Evolutionary conservation across 2,888 invertebrate species (phyloP).

Genomic region (Bhutanitis thaidina): DNA sequence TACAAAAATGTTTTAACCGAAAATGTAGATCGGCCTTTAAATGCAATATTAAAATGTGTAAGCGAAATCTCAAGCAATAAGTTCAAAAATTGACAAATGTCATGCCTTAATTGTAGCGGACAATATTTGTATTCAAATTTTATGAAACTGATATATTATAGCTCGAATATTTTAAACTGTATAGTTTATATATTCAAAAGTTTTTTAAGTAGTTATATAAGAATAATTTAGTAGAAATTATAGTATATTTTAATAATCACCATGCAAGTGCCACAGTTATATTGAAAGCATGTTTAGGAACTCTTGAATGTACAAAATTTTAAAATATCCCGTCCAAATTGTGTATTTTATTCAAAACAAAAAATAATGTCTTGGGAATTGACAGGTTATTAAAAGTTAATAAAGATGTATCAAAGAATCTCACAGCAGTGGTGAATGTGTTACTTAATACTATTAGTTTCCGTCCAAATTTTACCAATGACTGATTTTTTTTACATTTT

Average conservation of each 20-base stretch:
- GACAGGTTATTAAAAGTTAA: background rate
- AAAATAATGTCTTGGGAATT: background rate
- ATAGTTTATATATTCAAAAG: background rate
- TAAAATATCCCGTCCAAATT: slow-evolving; percentile 44
- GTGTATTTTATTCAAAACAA: background rate
- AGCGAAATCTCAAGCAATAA: slow-evolving; percentile 21
- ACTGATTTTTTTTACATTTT: slow-evolving; percentile 61
- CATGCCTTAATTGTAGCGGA: slow-evolving; percentile 53
- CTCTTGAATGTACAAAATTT: slow-evolving; percentile 37
- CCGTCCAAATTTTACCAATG: slow-evolving; percentile 75
- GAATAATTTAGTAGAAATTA: background rate
- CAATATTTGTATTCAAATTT: slow-evolving; percentile 29
- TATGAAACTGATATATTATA: background rate
- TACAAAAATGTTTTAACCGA: background rate
- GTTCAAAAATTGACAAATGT: slow-evolving; percentile 34
- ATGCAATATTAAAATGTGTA: background rate
- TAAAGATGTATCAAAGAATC: slow-evolving; percentile 38
- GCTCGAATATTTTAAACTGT: background rate
- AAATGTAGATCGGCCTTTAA: background rate
- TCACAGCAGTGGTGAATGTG: slow-evolving; percentile 47
- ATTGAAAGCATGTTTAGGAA: background rate
- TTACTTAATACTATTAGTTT: slow-evolving; percentile 70
- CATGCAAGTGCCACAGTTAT: background rate
- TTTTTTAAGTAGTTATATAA: background rate
- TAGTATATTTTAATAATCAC: background rate